Percentiles rank a stretch among this genome's conserved stretches.
Conservation (phyloP, 2,797 vertebrate species). For the Lacerta viridis region DNA sequence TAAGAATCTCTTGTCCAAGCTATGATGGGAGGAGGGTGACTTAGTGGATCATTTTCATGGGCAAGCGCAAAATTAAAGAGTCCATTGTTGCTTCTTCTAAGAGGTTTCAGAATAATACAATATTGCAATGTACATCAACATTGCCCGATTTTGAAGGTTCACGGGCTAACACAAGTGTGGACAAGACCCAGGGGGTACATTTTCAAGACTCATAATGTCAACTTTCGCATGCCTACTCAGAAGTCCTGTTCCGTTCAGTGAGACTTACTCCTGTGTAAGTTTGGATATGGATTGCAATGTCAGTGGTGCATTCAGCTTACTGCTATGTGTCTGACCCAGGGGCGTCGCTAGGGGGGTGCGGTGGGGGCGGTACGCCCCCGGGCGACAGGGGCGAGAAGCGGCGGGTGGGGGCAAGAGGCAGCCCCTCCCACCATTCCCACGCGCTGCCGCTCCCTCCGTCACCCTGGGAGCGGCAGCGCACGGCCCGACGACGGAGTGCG, state of each 20-base stretch:
- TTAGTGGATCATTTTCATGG: background rate
- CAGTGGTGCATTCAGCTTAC: background rate
- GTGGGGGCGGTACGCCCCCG: too few species aligned
- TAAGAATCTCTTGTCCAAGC: background rate
- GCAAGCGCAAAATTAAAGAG: background rate
- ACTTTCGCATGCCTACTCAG: background rate
- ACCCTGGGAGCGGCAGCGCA: too few species aligned
- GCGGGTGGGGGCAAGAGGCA: too few species aligned
- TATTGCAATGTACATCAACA: background rate
- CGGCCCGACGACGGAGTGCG: too few species aligned
- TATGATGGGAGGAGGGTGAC: background rate
- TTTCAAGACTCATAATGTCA: background rate
- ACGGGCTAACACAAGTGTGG: background rate
- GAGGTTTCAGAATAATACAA: background rate
- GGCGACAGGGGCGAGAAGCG: too few species aligned
- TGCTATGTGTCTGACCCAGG: background rate
- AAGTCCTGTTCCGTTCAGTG: background rate
- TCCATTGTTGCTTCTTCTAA: background rate
- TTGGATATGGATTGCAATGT: background rate
- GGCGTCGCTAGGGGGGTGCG: too few species aligned
- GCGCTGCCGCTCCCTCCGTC: too few species aligned
- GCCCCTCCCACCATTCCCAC: too few species aligned
- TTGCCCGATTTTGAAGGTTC: background rate
- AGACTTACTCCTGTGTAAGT: background rate
- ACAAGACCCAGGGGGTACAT: background rate